A percentile compares a stretch with the other conserved stretches of the same genome.
Evolutionary conservation across 2,113 vertebrate species (phyloP).

Genomic region (Pagrus major): DNA sequence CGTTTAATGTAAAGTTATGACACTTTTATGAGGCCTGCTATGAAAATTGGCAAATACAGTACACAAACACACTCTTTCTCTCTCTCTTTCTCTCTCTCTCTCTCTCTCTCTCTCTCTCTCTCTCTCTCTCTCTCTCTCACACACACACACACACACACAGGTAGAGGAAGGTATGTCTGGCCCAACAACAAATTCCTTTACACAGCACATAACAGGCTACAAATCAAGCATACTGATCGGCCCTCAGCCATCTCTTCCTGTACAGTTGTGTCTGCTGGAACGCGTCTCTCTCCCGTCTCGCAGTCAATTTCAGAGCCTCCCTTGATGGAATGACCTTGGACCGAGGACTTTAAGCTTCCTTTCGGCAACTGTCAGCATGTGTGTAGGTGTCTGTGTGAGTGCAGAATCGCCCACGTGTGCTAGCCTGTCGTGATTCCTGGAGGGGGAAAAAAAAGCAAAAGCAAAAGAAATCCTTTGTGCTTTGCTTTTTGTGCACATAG

Average conservation of each 20-base stretch:
- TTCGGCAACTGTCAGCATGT: conserved; percentile 57
- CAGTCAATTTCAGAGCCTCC: conserved; percentile 50
- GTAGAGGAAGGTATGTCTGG: conserved; percentile 1
- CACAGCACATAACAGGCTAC: conserved; percentile 24
- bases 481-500: conserved; percentile 50
- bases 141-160: background rate
- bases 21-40: conserved; percentile 75
- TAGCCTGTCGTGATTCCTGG: conserved; percentile 26
- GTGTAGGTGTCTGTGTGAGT: conserved; percentile 12
- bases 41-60: conserved; percentile 49
- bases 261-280: conserved; percentile 14
- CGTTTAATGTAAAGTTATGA: conserved; percentile 75
- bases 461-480: conserved; percentile 55
- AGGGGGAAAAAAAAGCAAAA: background rate
- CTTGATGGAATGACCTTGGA: conserved; percentile 64
- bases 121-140: too few relatives aligned
- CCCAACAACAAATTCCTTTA: conserved; percentile 36
- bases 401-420: background rate
- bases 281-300: conserved; percentile 30
- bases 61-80: conserved; percentile 18
- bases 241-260: conserved; percentile 32
- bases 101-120: too few relatives aligned
- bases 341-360: conserved; percentile 48
- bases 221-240: conserved; percentile 49
- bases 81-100: too few relatives aligned